These are phyloP conservation scores for Pocota personata DNA, from an alignment of 2,888 invertebrate species.

Conservation along the genomic window DNA sequence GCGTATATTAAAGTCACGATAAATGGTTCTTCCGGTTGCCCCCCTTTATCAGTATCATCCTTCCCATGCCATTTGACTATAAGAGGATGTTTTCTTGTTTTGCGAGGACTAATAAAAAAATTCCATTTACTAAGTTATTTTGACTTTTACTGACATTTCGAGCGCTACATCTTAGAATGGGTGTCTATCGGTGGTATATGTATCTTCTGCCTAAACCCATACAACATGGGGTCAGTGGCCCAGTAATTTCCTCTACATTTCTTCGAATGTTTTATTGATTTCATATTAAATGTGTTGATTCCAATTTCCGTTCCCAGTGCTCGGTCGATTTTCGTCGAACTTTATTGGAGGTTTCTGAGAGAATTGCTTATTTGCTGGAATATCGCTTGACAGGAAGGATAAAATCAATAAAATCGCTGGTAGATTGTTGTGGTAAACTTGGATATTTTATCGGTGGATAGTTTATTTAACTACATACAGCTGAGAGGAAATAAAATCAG, in stretches of 20 bases:
- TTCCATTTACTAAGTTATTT: conserved; percentile 31
- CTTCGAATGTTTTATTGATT: conserved; percentile 43
- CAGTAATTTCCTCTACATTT: conserved; percentile 21
- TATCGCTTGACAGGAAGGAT: not conserved
- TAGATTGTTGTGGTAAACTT: conserved; percentile 8
- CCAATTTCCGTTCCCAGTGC: conserved; percentile 30
- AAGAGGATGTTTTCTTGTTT: not conserved
- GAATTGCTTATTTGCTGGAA: not conserved
- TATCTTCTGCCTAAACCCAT: not conserved
- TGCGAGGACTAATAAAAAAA: not conserved
- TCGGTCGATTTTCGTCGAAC: not conserved
- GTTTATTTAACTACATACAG: not conserved
- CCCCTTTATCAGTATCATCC: not conserved
- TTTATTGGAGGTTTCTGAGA: not conserved
- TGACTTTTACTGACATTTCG: conserved; percentile 1
- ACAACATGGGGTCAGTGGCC: conserved; percentile 5
- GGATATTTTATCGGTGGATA: conserved; percentile 1
- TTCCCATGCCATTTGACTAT: not conserved
- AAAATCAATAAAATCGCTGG: conserved; percentile 1
- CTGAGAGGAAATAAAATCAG: not conserved
- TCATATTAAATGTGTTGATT: conserved; percentile 43
- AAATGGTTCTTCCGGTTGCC: conserved; percentile 17
- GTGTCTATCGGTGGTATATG: not conserved
- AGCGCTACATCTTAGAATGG: not conserved
- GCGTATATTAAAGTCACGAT: not conserved